Base-by-base conservation (phyloP, 2,113 vertebrate genomes). In the Emydocephalus ijimae region DNA sequence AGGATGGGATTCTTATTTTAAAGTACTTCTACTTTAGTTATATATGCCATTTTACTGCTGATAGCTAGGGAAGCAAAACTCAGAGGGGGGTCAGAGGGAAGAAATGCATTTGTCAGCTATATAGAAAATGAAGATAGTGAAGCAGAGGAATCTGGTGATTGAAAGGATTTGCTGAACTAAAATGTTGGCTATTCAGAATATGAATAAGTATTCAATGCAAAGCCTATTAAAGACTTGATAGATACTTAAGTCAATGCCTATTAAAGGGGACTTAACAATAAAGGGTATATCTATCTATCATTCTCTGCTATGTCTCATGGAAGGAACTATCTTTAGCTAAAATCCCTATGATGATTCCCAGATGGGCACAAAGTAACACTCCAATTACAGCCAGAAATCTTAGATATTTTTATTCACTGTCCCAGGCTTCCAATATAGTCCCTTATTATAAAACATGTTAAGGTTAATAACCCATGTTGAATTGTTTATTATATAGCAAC, bases 11-110 rank as follows among this genome's bases (percentile, higher is more conserved):
- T 87, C 18, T 0, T 23, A 81, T 90, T 81, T 86, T 89, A 89
- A 56, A 39, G 93, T 4, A 87, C 21, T 5, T 94, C 9, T 52
- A 88, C 21, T 23, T 89, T 61, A 92, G 61, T 2, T 48, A 0
- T 39, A 1, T 26, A 57, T 11, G 11, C 0, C 52, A 24, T 89
- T 87, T 89, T 91, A 91, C 57, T 34, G 81, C 55, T 29, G 3
- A 0, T 0, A 0, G 0, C 1, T 91, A 89, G 18, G 45, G 0
- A 0, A 5, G 23, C n/a, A 89, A 39, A 39, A 23, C 0, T 29
- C 57, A 15, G 81, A 0, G 24, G 59, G 23, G 87, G 50, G 21
- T 39, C 10, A 45, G 34, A 81, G 3, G 39, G 88, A 85, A 85
- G 54, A 55, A 26, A 56, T 39, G 6, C 55, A 86, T 1, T 43